Evolutionary conservation across 2,113 vertebrate species (phyloP).

Genomic region (Aviceda subcristata): DNA sequence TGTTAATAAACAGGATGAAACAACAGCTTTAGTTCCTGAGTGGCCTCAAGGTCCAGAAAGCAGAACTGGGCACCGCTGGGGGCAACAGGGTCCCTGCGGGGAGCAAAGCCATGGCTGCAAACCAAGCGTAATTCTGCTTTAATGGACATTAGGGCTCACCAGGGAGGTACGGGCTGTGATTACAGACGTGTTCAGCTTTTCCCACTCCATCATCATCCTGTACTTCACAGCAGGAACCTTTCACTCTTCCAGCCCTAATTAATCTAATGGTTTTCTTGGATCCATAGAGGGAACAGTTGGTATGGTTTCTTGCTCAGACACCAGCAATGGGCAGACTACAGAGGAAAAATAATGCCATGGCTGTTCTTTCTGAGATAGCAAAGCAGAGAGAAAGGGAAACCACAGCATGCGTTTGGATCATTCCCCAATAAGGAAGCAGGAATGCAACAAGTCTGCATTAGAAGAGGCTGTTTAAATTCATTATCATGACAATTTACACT

Average conservation of each 20-base stretch:
- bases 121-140: background rate
- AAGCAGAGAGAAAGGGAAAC: background rate
- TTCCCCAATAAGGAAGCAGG: background rate
- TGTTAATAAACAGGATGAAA: background rate
- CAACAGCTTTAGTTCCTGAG: background rate
- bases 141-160: background rate
- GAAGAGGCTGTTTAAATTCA: background rate
- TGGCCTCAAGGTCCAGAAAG: background rate
- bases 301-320: background rate
- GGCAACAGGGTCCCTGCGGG: background rate
- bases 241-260: conserved; percentile 14
- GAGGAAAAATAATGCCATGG: background rate
- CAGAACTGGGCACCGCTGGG: background rate
- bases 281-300: background rate
- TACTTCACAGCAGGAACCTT: background rate
- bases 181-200: background rate
- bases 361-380: background rate
- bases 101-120: background rate
- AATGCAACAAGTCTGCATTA: background rate
- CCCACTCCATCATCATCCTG: background rate
- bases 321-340: background rate
- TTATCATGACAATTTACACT: background rate
- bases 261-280: conserved; percentile 6
- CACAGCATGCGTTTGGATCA: background rate
- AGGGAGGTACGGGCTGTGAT: background rate